phyloP scores from a whole-genome alignment of 2,888 invertebrate species.

The Xestia rhomboidea region DNA sequence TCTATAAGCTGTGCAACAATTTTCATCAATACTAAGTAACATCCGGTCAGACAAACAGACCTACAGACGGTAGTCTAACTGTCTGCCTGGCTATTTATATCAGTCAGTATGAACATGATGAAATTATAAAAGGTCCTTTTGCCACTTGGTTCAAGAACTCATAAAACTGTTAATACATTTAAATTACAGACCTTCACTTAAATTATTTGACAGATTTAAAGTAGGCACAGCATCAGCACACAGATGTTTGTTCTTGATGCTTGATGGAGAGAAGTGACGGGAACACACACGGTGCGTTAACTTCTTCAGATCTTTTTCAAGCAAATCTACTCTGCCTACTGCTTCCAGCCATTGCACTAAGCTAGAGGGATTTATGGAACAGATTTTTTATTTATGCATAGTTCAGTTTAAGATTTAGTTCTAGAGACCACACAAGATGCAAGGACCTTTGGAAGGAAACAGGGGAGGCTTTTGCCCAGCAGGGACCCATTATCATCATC shows the following conservation, averaged over 20 bases:
- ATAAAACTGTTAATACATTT: background rate
- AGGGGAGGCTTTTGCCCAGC: background rate
- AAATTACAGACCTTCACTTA: slow-evolving; percentile 70
- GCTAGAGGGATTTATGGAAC: slow-evolving; percentile 66
- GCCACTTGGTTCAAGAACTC: background rate
- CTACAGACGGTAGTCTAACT: background rate
- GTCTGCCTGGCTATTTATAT: background rate
- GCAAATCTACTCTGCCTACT: slow-evolving; percentile 78
- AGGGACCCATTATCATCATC: no score
- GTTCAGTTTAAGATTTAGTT: background rate
- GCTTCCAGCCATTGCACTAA: slow-evolving; percentile 82
- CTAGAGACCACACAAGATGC: background rate
- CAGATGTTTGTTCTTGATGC: slow-evolving; percentile 80
- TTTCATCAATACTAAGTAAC: background rate
- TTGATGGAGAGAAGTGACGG: slow-evolving; percentile 80
- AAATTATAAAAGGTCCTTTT: background rate
- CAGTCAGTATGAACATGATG: background rate
- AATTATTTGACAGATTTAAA: slow-evolving; percentile 75
- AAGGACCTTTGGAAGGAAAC: background rate
- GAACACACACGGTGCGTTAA: slow-evolving; percentile 82
- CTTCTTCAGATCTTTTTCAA: slow-evolving; percentile 72
- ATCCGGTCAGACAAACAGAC: background rate
- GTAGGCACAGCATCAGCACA: slow-evolving; percentile 82
- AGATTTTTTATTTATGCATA: background rate
- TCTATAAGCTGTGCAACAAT: background rate